Percentiles rank a stretch among this genome's conserved stretches.
phyloP scores from a whole-genome alignment of 1,140 invertebrate species.

The Aphidius ervi region DNA sequence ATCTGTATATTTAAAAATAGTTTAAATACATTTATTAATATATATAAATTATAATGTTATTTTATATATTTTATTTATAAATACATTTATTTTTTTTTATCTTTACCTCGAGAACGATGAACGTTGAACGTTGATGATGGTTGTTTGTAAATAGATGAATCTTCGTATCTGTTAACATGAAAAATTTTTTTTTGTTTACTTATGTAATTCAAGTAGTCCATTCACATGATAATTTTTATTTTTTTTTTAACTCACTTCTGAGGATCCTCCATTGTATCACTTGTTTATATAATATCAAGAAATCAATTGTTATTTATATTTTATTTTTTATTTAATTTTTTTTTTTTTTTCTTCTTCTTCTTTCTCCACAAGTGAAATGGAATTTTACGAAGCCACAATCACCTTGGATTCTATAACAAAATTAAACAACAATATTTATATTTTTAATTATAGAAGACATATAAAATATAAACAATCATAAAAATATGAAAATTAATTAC shows the following conservation, averaged over 20 bases:
- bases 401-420: conserved; percentile 34
- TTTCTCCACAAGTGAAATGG: conserved; percentile 7
- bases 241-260: conserved; percentile 29
- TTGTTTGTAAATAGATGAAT: conserved; percentile 31
- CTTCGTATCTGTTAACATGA: conserved; percentile 31
- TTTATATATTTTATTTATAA: too few species aligned
- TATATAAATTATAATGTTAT: too few species aligned
- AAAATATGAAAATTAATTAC: background rate
- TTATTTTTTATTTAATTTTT: too few species aligned
- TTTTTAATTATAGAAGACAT: background rate
- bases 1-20: conserved; percentile 35
- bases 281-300: conserved; percentile 13
- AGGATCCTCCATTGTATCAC: conserved; percentile 35
- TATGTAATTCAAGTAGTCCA: too few species aligned
- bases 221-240: conserved; percentile 2
- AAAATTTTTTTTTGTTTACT: background rate
- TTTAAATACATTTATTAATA: background rate
- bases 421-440: background rate
- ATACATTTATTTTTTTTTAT: background rate
- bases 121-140: conserved; percentile 13
- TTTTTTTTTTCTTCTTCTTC: too few species aligned
- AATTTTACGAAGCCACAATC: conserved; percentile 24
- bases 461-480: conserved; percentile 1
- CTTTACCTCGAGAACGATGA: background rate
- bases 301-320: conserved; percentile 13